Evolutionary conservation across 2,797 vertebrate genomes (phyloP), one percentile per base, ranked within the genome.

Genomic region (Phoebastria nigripes): DNA sequence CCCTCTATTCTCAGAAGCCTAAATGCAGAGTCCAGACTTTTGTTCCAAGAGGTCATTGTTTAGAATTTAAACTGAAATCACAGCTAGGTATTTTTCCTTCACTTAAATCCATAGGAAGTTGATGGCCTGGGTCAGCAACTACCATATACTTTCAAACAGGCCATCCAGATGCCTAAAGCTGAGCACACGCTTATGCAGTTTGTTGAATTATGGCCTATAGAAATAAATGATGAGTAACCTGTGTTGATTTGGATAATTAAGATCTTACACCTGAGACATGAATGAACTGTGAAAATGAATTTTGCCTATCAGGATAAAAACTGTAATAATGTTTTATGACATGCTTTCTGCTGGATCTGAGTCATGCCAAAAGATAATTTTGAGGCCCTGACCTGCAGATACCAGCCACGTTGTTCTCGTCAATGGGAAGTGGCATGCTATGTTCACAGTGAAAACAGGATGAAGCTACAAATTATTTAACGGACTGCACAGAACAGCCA

Each of bases 371-470:
- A 42, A 62, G 63, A 31, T 54, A 13, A 3, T 47, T 51, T 37
- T 51, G 42, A 62, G 33, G 63, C 25, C 33, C 35, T 42, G 67
- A 59, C 16, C 74, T 82, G 78, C 35, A 80, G 67, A 25, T 76
- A 20, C 31, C 25, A 62, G 7, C 58, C 2, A 11, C 0, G 0
- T 15, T 87, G 33, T 29, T 84, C 67, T 77, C 3, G 2, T 22
- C 28, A 25, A 3, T 19, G 56, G 44, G 22, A 72, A 49, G 12
- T 17, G 42, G 15, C n/a, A 11, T 12, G 44, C 58, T 37, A 1
- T 35, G 12, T 70, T 82, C 8, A 6, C 35, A 39, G 6, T 41
- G 55, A 35, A 72, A 82, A 65, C 19, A 42, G 47, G 20, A 33
- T 21, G n/a, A 56, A 78, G 2, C 55, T 59, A 33, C 18, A 26